phyloP scores from a whole-genome alignment of 2,113 vertebrate genomes.

The Cryptomyrus ogoouensis region DNA sequence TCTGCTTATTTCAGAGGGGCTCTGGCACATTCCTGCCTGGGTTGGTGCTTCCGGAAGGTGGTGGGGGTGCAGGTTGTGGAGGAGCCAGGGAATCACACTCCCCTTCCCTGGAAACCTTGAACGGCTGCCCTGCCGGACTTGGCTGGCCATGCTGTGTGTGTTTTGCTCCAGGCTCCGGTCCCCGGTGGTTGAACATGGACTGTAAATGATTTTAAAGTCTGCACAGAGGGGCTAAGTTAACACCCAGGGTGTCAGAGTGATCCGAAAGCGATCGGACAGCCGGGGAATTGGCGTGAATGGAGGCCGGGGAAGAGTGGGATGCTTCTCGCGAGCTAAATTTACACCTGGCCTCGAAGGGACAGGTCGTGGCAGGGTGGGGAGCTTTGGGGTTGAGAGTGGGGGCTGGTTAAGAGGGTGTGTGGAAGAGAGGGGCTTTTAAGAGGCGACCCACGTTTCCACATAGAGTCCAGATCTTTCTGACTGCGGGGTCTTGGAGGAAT shows the following conservation, averaged over 20 bases:
- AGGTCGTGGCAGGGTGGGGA: background rate
- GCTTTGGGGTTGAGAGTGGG: background rate
- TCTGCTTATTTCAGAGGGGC: constrained; percentile 20
- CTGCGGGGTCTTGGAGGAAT: background rate
- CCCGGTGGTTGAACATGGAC: background rate
- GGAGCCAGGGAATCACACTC: background rate
- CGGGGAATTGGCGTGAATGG: background rate
- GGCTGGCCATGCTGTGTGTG: background rate
- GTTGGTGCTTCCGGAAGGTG: background rate
- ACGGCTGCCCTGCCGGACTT: background rate
- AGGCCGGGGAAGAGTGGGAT: background rate
- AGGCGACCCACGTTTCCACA: background rate
- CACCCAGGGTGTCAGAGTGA: background rate
- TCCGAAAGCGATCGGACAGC: background rate
- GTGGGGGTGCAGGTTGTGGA: background rate
- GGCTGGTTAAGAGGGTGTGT: background rate
- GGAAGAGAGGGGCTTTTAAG: background rate
- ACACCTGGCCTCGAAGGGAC: background rate
- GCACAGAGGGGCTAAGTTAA: background rate
- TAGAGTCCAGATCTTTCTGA: background rate
- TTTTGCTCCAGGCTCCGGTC: background rate
- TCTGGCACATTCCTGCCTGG: background rate
- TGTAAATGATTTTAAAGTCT: background rate
- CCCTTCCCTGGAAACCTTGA: background rate
- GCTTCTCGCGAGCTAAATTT: background rate